phyloP scores from a whole-genome alignment of 2,113 vertebrate genomes.

The Proteles cristata region DNA sequence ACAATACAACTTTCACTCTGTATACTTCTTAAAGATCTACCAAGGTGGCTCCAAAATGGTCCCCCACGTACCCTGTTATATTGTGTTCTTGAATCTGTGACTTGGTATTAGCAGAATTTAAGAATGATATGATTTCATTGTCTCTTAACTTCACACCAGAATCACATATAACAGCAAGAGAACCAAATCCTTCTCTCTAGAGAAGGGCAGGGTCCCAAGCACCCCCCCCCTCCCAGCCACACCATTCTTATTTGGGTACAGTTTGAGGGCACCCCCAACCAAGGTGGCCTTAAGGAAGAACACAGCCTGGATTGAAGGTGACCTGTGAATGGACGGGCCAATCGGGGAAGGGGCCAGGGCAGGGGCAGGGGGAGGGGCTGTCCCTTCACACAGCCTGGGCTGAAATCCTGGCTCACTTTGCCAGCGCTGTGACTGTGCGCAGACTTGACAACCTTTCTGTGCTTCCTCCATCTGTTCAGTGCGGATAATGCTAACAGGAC shows the following conservation, averaged over 20 bases:
- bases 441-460: background rate
- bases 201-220: background rate
- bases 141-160: background rate
- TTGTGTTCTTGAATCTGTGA: background rate
- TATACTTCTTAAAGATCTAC: background rate
- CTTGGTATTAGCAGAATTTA: constrained; percentile 26
- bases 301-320: background rate
- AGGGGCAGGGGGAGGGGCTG: background rate
- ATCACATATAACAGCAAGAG: background rate
- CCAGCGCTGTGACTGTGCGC: background rate
- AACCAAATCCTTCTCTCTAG: background rate
- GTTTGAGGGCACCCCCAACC: background rate
- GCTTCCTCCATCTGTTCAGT: background rate
- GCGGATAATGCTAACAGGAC: background rate
- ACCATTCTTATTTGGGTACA: background rate
- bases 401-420: background rate
- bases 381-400: background rate
- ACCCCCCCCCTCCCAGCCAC: background rate
- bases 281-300: background rate
- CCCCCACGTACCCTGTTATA: background rate
- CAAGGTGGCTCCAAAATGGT: background rate
- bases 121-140: background rate
- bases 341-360: background rate
- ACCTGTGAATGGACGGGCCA: background rate
- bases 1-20: background rate